A percentile compares a stretch with the other conserved stretches of the same genome.
Conservation (phyloP, 92 coral and sea anemone species). For the Phenganax subtilis region DNA sequence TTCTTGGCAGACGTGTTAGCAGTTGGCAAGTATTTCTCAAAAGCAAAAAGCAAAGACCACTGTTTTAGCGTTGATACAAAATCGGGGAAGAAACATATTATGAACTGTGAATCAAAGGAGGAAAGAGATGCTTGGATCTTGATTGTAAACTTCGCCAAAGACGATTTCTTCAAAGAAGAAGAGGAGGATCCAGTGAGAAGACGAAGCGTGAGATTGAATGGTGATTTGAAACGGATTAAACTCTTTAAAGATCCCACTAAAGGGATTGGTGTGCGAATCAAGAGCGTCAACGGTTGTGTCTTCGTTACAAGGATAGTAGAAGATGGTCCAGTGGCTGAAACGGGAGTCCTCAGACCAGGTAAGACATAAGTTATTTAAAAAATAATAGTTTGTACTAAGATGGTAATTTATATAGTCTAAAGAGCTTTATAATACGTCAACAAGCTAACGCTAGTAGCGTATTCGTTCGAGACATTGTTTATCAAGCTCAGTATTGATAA, state of each 20-base stretch:
- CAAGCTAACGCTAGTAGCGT: too few relatives aligned
- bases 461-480: too few relatives aligned
- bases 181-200: conserved; percentile 79
- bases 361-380: neutral
- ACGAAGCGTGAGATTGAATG: conserved; percentile 76
- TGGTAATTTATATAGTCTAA: too few relatives aligned
- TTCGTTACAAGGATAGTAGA: conserved; percentile 90
- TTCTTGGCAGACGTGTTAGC: conserved; percentile 76
- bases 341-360: conserved; percentile 92
- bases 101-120: conserved; percentile 72
- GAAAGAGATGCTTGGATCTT: conserved; percentile 77
- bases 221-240: conserved; percentile 73
- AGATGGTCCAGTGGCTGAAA: conserved; percentile 83
- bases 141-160: conserved; percentile 63
- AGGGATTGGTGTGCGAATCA: conserved; percentile 92
- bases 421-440: too few relatives aligned
- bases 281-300: conserved; percentile 83
- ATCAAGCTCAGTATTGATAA: too few relatives aligned
- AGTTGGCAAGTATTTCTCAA: conserved; percentile 70
- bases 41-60: conserved; percentile 64
- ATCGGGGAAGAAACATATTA: conserved; percentile 57
- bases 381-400: too few relatives aligned
- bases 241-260: conserved; percentile 68
- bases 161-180: conserved; percentile 66
- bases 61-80: conserved; percentile 77